Conservation (phyloP, 2,888 invertebrate genomes). For the Synanthedon myopaeformis region DNA sequence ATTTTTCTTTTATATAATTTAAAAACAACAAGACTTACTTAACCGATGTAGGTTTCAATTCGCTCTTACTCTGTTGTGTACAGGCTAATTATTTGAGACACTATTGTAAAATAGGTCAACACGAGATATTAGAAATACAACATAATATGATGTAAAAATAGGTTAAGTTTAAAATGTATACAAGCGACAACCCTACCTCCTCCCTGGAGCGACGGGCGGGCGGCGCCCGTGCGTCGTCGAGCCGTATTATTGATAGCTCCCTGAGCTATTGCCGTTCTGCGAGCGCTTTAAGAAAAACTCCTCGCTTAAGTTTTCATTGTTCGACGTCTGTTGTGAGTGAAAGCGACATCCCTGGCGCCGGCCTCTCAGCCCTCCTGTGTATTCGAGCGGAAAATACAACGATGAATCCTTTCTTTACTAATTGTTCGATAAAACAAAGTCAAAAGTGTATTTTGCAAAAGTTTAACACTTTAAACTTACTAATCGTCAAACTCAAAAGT, state of each 20-base stretch:
- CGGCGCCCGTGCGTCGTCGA: not conserved
- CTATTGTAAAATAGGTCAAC: too few relatives aligned
- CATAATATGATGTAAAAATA: too few relatives aligned
- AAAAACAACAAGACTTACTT: too few relatives aligned
- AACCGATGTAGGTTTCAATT: too few relatives aligned
- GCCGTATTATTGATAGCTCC: not conserved
- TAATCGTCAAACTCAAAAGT: too few relatives aligned
- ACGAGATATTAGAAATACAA: too few relatives aligned
- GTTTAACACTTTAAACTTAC: not conserved
- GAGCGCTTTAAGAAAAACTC: conserved; percentile 1
- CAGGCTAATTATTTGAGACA: too few relatives aligned
- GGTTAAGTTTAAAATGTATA: not conserved
- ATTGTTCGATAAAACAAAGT: not conserved
- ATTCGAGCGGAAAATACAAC: conserved; percentile 2
- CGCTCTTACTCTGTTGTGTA: too few relatives aligned
- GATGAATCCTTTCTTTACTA: not conserved
- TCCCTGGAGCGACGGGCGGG: not conserved
- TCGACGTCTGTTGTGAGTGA: conserved; percentile 2
- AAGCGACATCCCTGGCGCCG: conserved; percentile 2
- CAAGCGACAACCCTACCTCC: not conserved
- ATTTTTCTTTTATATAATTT: too few relatives aligned
- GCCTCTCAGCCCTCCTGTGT: not conserved
- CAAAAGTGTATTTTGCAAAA: not conserved
- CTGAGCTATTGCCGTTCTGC: conserved; percentile 1
- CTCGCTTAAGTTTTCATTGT: conserved; percentile 4